Conservation (phyloP, 2,888 invertebrate species). For the Eurois occulta region DNA sequence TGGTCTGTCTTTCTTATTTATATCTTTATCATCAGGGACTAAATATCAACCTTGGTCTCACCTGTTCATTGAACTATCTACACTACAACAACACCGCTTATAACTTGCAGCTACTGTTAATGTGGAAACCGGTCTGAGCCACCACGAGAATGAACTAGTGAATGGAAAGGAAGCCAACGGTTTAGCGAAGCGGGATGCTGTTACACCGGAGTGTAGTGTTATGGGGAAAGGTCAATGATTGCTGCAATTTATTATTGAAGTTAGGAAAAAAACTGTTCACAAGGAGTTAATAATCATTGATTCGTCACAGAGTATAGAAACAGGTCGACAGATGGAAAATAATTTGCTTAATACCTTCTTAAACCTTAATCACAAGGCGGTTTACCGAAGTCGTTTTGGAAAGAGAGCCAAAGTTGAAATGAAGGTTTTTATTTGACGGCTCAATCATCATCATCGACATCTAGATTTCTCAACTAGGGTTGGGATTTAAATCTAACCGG, state of each 20-base stretch:
- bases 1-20: not conserved
- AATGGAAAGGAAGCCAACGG: slow-evolving; percentile 77
- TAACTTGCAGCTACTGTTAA: slow-evolving; percentile 62
- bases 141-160: slow-evolving; percentile 69
- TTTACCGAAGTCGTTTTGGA: not conserved
- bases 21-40: not conserved
- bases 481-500: not conserved
- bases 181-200: slow-evolving; percentile 42
- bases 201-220: slow-evolving; percentile 59
- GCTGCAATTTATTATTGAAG: not conserved
- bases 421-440: not conserved
- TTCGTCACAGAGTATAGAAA: no score
- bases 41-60: not conserved
- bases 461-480: accelerated
- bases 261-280: not conserved
- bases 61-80: slow-evolving; percentile 27
- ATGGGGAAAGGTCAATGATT: not conserved
- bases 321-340: not conserved
- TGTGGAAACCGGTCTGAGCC: slow-evolving; percentile 69
- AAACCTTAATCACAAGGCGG: no score
- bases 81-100: slow-evolving; percentile 26
- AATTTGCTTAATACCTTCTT: no score
- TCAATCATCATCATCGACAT: not conserved
- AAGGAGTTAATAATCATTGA: no score
- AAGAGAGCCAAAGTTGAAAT: not conserved